phyloP scores from a whole-genome alignment of 2,888 invertebrate genomes.

The Ochropacha duplaris region DNA sequence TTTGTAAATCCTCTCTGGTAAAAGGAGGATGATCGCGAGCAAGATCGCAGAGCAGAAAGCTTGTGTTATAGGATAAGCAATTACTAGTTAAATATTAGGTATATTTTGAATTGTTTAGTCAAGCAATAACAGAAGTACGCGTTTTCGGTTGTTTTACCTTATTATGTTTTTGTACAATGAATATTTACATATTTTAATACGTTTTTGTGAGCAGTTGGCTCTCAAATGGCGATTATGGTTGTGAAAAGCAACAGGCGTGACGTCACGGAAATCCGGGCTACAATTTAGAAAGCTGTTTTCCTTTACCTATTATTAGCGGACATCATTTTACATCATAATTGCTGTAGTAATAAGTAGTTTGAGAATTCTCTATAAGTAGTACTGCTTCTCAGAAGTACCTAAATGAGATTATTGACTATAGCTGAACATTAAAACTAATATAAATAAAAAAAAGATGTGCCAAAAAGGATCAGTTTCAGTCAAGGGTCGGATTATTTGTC shows the following conservation, averaged over 20 bases:
- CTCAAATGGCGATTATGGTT: constrained; percentile 28
- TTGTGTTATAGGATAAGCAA: too few relatives aligned
- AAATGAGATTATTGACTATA: not conserved
- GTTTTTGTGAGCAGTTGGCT: not conserved
- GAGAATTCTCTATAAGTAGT: not conserved
- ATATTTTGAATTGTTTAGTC: too few relatives aligned
- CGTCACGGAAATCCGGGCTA: constrained; percentile 54
- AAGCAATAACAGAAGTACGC: too few relatives aligned
- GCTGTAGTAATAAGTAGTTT: not conserved
- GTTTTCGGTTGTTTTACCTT: too few relatives aligned
- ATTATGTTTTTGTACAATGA: too few relatives aligned
- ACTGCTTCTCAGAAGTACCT: not conserved
- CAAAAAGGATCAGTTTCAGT: not conserved
- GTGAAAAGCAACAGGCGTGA: constrained; percentile 41
- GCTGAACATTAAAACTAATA: not conserved
- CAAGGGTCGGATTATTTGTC: not conserved
- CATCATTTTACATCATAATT: constrained; percentile 10
- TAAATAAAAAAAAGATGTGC: not conserved
- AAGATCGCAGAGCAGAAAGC: too few relatives aligned
- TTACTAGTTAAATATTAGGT: too few relatives aligned
- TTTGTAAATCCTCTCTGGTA: too few relatives aligned
- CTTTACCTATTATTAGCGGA: constrained; percentile 19
- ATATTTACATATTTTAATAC: not conserved
- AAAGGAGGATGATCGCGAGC: too few relatives aligned
- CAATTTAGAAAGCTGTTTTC: constrained; percentile 51